A percentile compares a stretch with the other conserved stretches of the same genome.
These are phyloP conservation scores for Chrysaora quinquecirrha DNA, from an alignment of 30 jellyfish, hydroid and myxozoan species.

Conservation along the genomic window DNA sequence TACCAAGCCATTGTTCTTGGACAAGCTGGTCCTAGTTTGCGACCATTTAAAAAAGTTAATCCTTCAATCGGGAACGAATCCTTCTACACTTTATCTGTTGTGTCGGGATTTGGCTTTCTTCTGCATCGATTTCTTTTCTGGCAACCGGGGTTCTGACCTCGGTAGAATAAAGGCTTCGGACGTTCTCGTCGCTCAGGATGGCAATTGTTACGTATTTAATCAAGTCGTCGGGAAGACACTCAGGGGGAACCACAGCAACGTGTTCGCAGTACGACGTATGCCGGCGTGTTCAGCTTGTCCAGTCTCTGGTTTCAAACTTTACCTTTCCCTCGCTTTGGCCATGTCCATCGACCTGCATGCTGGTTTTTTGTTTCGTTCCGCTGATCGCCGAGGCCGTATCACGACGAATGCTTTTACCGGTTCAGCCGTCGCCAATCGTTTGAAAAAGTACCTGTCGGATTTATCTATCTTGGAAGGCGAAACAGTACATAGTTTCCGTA, in stretches of 20 bases:
- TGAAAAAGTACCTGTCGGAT: neutral
- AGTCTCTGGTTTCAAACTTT: neutral
- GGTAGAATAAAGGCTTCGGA: slow-evolving; percentile 18
- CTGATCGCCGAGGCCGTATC: slow-evolving; percentile 4
- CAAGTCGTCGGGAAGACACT: slow-evolving; percentile 22
- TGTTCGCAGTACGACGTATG: slow-evolving; percentile 2
- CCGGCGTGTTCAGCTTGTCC: neutral
- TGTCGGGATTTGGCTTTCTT: slow-evolving; percentile 13
- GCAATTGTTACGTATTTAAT: neutral
- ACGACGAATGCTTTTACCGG: slow-evolving; percentile 3
- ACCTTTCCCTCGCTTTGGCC: neutral
- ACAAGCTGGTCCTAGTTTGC: neutral
- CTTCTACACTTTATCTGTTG: neutral
- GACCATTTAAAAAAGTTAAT: neutral
- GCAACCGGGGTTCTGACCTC: slow-evolving; percentile 11
- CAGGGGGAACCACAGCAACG: slow-evolving; percentile 18
- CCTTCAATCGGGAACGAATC: neutral
- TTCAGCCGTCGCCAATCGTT: neutral
- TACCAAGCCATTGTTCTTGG: neutral
- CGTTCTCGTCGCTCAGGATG: neutral
- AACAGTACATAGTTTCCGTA: neutral
- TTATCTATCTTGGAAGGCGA: neutral
- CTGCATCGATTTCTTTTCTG: slow-evolving; percentile 18
- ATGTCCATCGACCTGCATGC: slow-evolving; percentile 8
- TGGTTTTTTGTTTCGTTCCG: slow-evolving; percentile 3